Conservation (phyloP, 1,140 invertebrate genomes). For the Bombus ignitus region DNA sequence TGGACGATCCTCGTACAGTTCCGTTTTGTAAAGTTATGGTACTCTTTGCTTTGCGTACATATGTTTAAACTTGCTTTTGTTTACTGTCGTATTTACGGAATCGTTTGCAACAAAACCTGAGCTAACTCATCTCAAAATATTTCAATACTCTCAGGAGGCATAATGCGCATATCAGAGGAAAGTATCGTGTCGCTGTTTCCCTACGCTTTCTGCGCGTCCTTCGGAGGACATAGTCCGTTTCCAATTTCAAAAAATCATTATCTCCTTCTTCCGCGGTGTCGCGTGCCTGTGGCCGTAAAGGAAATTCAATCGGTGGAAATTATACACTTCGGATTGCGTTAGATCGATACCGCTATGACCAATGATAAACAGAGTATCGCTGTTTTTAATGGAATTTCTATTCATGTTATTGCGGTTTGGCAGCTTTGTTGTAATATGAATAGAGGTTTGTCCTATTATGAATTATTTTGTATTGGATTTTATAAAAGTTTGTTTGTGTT, state of each 20-base stretch:
- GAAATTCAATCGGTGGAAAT: conserved; percentile 11
- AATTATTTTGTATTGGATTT: background rate
- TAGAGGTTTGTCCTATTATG: too few species aligned
- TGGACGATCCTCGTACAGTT: too few species aligned
- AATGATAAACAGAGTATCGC: background rate
- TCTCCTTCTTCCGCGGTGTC: background rate
- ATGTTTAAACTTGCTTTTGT: too few species aligned
- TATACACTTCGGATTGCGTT: background rate
- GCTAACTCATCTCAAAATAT: too few species aligned
- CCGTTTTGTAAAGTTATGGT: too few species aligned
- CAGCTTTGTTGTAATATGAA: background rate
- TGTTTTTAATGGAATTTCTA: background rate
- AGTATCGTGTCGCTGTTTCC: conserved; percentile 1
- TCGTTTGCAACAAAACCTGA: too few species aligned
- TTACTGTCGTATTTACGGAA: too few species aligned
- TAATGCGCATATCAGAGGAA: background rate
- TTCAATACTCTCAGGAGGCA: background rate
- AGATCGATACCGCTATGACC: background rate
- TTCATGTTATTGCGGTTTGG: background rate
- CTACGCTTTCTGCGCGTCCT: conserved; percentile 12
- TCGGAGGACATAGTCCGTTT: conserved; percentile 26
- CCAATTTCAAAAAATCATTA: conserved; percentile 8
- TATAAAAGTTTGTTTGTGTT: too few species aligned
- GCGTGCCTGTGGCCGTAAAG: conserved; percentile 13
- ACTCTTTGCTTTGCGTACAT: too few species aligned